A percentile compares a stretch with the other conserved stretches of the same genome.
phyloP scores from a whole-genome alignment of 1,140 invertebrate species.

The Solen grandis region DNA sequence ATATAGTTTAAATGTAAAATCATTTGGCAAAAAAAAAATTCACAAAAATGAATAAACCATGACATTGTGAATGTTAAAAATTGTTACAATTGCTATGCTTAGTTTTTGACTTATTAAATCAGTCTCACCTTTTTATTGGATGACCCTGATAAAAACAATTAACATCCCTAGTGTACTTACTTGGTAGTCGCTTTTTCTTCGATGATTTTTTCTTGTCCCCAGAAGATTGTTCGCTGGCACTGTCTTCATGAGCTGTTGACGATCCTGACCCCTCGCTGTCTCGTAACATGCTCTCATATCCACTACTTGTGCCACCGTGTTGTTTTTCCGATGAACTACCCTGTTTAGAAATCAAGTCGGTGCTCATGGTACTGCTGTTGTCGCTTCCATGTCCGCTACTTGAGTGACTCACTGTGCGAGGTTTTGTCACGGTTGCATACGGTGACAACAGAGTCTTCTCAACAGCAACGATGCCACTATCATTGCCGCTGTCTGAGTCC shows the following conservation, averaged over 20 bases:
- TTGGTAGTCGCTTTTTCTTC: conserved; percentile 70
- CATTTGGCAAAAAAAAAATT: too few species aligned
- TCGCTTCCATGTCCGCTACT: conserved; percentile 81
- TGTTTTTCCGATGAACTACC: conserved; percentile 70
- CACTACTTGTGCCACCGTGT: conserved; percentile 87
- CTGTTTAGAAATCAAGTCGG: conserved; percentile 72
- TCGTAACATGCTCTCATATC: conserved; percentile 93
- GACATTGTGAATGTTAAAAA: too few species aligned
- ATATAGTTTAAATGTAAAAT: too few species aligned
- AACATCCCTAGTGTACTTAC: too few species aligned
- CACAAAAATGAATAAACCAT: too few species aligned
- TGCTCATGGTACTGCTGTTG: conserved; percentile 76
- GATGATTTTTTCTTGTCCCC: conserved; percentile 74
- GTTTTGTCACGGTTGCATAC: conserved; percentile 78
- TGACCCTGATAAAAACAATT: too few species aligned
- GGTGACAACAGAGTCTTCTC: conserved; percentile 77
- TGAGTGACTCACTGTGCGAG: conserved; percentile 76
- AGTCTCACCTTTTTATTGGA: too few species aligned
- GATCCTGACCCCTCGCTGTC: conserved; percentile 86
- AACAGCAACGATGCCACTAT: conserved; percentile 74
- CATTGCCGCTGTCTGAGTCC: conserved; percentile 77
- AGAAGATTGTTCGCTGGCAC: conserved; percentile 77
- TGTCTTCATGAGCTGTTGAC: conserved; percentile 79
- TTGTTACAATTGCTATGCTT: too few species aligned
- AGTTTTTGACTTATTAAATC: too few species aligned